Percentiles rank a stretch among this genome's conserved stretches.
Conservation (phyloP, 1,140 invertebrate species). For the Leptonema lineaticorne region DNA sequence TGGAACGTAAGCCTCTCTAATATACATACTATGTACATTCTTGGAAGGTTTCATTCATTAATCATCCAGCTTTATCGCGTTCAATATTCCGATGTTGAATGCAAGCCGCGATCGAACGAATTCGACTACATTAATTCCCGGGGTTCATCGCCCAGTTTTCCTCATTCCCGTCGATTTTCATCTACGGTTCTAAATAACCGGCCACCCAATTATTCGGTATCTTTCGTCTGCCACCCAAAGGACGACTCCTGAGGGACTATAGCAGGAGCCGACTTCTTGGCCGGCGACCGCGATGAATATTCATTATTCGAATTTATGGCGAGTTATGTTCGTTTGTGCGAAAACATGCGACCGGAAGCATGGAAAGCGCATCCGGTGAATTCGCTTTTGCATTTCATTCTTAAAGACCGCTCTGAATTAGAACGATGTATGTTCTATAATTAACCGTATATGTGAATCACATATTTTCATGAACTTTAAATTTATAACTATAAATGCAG, state of each 20-base stretch:
- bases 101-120: neutral
- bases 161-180: neutral
- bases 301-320: conserved; percentile 20
- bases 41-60: neutral
- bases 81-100: neutral
- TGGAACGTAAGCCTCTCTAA: too few relatives aligned
- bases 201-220: too few relatives aligned
- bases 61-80: neutral
- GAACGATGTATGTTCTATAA: too few relatives aligned
- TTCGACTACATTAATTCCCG: conserved; percentile 1
- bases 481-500: too few relatives aligned
- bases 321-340: conserved; percentile 10
- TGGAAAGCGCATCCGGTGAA: neutral
- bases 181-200: neutral
- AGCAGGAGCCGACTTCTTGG: conserved; percentile 19
- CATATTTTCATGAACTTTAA: too few relatives aligned
- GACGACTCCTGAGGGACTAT: neutral
- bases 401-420: neutral
- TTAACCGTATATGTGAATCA: too few relatives aligned
- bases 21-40: neutral
- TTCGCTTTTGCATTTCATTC: neutral
- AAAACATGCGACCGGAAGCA: conserved; percentile 20
- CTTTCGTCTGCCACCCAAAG: too few relatives aligned
- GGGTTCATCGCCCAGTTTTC: neutral
- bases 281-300: conserved; percentile 24